Base-by-base conservation (phyloP, 2,888 invertebrate species). In the Cryptophagus acutangulus region DNA sequence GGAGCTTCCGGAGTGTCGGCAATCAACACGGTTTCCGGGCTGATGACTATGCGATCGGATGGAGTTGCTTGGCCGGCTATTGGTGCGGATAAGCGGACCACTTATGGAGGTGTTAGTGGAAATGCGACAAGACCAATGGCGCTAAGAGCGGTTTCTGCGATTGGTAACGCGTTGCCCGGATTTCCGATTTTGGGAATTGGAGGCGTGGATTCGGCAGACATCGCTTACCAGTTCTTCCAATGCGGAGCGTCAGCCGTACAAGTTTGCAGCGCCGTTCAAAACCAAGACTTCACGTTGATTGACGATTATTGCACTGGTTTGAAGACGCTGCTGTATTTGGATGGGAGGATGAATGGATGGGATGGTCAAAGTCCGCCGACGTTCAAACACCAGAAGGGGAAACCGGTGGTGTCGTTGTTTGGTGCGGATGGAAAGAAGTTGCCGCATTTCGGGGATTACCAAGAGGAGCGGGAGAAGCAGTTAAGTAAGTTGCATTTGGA, bases 211-310 rank as follows among this genome's bases (percentile, higher is more conserved):
- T 92, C 94, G 0, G 97, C 97, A 0, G 95, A 97, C 47, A 84
- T 87, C 0, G 89, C 93, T 0, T 67, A 95, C n/a, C 95, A 97
- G 71, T 99, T 93, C 66, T 72, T 99, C 2, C 81, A 91, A 63
- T 89, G 90, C 49, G 99, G 97, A 1, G 94, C 97, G 2, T 82
- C 88, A 0, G 85, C 89, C 1, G 73, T 99, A 0, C 97, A 97
- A 79, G 78, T 95, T 40, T 91, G 97, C 71, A 96, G 95, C 57
- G 91, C 97, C 1, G 81, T 99, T 13, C 97, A 99, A 70, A 99
- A 99, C 71, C 97, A 99, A 73, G 97, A 99, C 71, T 99, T 95
- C 63, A 96, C 96, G 0, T 73, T 99, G 1, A 84, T 99, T 33
- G 89, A 96, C 6, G 97, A 99, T 69, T 99, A 97, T 66, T 79